Evolutionary conservation across 2,113 vertebrate genomes (phyloP), one percentile per base, ranked within the genome.

Genomic region (Meleagris gallopavo): DNA sequence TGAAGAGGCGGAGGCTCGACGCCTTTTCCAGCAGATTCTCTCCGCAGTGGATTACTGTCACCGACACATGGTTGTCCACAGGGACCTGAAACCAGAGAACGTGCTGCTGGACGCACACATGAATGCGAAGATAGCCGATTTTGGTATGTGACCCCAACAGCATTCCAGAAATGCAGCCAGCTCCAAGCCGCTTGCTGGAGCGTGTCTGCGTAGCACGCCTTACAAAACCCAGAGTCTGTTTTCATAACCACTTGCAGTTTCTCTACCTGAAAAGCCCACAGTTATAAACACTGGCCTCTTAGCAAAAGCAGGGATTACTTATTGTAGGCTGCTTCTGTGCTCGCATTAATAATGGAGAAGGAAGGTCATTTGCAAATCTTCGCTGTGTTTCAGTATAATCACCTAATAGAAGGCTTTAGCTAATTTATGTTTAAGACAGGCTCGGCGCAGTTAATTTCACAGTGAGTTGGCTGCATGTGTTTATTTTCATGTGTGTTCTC

Each of bases 101-200:
- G 99, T 99, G 66, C 97, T 99, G 77, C 97, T 99, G 96, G 99
- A 99, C 5, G 98, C 98, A 16, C 99, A 98, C 97, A 99, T 99
- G 98, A 99, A 99, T 34, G 99, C 99, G 80, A 99, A 99, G 98
- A 99, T 99, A 58, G 99, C 99, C 1, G 99, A 99, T 97, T 99
- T 99, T 78, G 99, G 99, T 99, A 98, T 36, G 98, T 96, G 82
- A 86, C 91, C 94, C 93, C 67, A 18, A 81, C 58, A 88, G 82
- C 80, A 76, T 90, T 79, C 92, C 90, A 91, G 95, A 93, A 87
- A 94, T 6, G 32, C 66, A 58, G 94, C 61, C 94, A 82, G 89
- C 78, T 67, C 75, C 4, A 12, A 69, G 79, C 86, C 43, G 27
- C 77, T 92, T 38, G 60, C 92, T 55, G 86, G 90, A 96, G 94